Percentiles rank a stretch among this genome's conserved stretches.
These are phyloP conservation scores for Raphicerus campestris DNA, from an alignment of 2,113 vertebrate species.

Conservation along the genomic window DNA sequence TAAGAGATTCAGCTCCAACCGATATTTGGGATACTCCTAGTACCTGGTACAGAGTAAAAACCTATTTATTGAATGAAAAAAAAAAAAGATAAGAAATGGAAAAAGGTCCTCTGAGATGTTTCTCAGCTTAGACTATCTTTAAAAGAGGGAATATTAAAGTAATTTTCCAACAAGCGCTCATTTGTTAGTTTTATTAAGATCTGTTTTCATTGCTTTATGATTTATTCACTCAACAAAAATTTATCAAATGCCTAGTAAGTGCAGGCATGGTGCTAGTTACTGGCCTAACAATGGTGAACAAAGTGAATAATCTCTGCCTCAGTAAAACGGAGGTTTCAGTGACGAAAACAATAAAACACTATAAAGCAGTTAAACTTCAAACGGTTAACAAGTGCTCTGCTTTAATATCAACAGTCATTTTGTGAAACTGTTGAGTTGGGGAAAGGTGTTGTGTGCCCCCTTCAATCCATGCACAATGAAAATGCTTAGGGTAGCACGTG, in stretches of 20 bases:
- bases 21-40: not conserved
- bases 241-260: not conserved
- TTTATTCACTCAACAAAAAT: not conserved
- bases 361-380: conserved; percentile 17
- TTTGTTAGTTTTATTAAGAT: conserved; percentile 9
- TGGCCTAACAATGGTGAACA: not conserved
- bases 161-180: not conserved
- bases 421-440: not conserved
- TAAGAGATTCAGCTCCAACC: not conserved
- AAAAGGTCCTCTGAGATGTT: not conserved
- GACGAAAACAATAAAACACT: not conserved
- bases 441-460: not conserved
- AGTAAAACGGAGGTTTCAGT: not conserved
- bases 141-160: not conserved
- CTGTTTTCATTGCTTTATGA: not conserved
- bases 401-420: not conserved
- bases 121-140: not conserved
- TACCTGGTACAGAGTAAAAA: not conserved
- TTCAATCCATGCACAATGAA: not conserved
- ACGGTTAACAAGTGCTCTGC: not conserved
- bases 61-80: not conserved
- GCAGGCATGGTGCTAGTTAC: not conserved
- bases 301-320: not conserved
- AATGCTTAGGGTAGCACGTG: not conserved
- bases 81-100: not conserved